Percentiles rank a stretch among this genome's conserved stretches.
These are phyloP conservation scores for Leguminivora glycinivorella DNA, from an alignment of 1,140 invertebrate genomes.

Conservation along the genomic window DNA sequence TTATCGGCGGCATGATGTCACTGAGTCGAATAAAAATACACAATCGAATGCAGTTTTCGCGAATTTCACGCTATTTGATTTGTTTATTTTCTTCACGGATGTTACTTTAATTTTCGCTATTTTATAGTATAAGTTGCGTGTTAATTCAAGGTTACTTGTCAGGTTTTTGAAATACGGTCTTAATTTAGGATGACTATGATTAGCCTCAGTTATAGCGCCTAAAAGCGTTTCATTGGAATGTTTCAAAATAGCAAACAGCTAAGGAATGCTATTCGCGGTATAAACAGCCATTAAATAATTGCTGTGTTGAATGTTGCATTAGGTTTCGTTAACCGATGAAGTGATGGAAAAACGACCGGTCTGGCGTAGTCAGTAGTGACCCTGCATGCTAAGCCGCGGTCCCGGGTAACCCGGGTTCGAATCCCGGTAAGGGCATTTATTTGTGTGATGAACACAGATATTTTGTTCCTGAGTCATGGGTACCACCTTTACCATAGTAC, in stretches of 20 bases:
- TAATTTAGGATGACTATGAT: background rate
- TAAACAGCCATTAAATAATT: background rate
- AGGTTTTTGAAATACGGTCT: background rate
- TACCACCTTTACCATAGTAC: too few relatives aligned
- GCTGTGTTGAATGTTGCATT: background rate
- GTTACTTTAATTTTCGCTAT: constrained; percentile 5
- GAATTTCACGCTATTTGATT: constrained; percentile 12
- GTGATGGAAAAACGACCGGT: too few relatives aligned
- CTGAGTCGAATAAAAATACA: constrained; percentile 18
- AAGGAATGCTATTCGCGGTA: background rate
- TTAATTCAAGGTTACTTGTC: constrained; percentile 10
- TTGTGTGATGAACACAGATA: too few relatives aligned
- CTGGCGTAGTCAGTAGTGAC: too few relatives aligned
- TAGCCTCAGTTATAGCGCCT: background rate
- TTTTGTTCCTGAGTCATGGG: too few relatives aligned
- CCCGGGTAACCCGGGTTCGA: too few relatives aligned
- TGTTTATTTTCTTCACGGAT: constrained; percentile 25
- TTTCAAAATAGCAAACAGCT: constrained; percentile 1
- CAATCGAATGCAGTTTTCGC: constrained; percentile 19
- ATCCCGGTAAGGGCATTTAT: too few relatives aligned
- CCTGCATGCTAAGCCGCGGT: too few relatives aligned
- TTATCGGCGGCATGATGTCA: constrained; percentile 28
- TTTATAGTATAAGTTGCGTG: background rate
- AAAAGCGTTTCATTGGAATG: background rate
- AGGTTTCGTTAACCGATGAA: too few relatives aligned